Base-by-base conservation (phyloP, 2,113 vertebrate genomes). In the Pyxicephalus adspersus region DNA sequence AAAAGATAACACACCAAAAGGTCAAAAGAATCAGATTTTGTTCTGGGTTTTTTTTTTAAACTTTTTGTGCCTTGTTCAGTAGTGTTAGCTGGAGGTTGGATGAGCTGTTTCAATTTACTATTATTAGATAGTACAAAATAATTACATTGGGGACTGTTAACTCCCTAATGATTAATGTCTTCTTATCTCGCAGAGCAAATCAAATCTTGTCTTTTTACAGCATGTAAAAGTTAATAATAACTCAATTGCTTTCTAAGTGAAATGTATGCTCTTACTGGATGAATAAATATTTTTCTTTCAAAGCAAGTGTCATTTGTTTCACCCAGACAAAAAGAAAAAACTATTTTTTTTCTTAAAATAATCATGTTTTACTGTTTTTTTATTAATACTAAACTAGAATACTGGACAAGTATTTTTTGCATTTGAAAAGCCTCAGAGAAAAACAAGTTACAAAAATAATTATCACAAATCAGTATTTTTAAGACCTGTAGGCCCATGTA, bases 1-100 rank as follows among this genome's bases (percentile, higher is more conserved):
- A 82, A 75, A 22, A 75, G 80, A 82, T 75, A 82, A 82, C 66
- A 58, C 74, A 75, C 51, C 64, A 20, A 82, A 81, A 82, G 80
- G 80, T 82, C 71, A 82, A 74, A 74, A 51, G 52, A 29, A 58
- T 34, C 25, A 65, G 31, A 18, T 45, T 67, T 79, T 79, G 54
- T 68, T 79, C 65, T 26, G 26, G 45, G 31, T 20, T 22, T 58
- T 66, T 17, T 68, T 79, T 79, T 70, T 63, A 34, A 50, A 76
- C 29, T 15, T 73, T 3, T 34, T 58, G 9, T 23, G 20, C 34
- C 20, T 25, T 23, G 34, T 34, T 57, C 54, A 60, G 54, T 13
- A 70, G 22, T 79, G 50, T 58, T 67, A 78, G 67, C 17, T 67
- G 68, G 5, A 57, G 18, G 25, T 54, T 77, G 45, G 23, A 77